Evolutionary conservation across 2,113 vertebrate genomes (phyloP).

Genomic region (Jacana jacana): DNA sequence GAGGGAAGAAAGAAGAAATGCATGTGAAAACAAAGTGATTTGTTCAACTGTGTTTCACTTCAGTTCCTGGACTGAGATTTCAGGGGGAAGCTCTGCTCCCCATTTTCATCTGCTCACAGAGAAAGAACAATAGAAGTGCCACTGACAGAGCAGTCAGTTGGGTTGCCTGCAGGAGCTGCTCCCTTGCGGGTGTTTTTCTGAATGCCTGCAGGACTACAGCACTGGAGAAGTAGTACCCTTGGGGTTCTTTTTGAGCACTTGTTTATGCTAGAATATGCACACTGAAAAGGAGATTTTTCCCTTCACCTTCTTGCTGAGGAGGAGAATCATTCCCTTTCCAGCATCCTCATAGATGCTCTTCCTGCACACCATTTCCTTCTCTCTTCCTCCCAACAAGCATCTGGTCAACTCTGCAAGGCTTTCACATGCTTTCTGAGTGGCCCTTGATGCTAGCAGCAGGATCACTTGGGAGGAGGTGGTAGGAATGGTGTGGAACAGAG

Average conservation of each 20-base stretch:
- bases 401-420: not conserved
- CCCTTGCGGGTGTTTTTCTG: not conserved
- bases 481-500: not conserved
- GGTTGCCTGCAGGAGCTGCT: not conserved
- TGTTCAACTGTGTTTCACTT: not conserved
- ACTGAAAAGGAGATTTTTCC: not conserved
- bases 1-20: not conserved
- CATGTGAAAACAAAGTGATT: not conserved
- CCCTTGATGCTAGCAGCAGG: not conserved
- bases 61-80: not conserved
- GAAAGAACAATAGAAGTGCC: not conserved
- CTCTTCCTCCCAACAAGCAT: not conserved
- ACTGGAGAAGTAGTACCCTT: not conserved
- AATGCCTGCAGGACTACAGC: not conserved
- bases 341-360: not conserved
- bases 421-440: not conserved
- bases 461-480: not conserved
- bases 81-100: not conserved
- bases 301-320: not conserved
- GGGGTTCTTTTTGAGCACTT: not conserved
- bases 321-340: not conserved
- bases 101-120: not conserved
- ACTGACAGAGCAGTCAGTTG: not conserved
- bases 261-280: not conserved
- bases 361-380: not conserved